Evolutionary conservation across 2,113 vertebrate species (phyloP).

Genomic region (Speoplatyrhinus poulsoni): DNA sequence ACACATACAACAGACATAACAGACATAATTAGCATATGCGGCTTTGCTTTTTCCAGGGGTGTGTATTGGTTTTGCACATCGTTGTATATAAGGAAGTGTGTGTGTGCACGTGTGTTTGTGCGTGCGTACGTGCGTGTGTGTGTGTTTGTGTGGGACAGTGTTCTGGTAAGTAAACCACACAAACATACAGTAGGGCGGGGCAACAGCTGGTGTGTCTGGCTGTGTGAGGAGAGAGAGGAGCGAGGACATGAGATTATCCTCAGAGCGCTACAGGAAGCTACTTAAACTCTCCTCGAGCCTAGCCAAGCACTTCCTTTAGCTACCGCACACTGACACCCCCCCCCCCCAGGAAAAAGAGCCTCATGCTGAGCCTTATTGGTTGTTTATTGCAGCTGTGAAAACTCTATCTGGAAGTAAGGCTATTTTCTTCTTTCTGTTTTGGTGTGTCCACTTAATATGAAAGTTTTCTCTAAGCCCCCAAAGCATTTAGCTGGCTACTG

Average conservation of each 20-base stretch:
- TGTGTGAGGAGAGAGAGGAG: slow-evolving; percentile 29
- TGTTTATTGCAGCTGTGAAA: slow-evolving; percentile 20
- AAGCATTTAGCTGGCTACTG: background rate
- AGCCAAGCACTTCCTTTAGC: slow-evolving; percentile 59
- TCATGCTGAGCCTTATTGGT: slow-evolving; percentile 31
- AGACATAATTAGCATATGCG: background rate
- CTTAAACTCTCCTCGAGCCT: slow-evolving; percentile 63
- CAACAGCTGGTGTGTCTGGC: slow-evolving; percentile 59
- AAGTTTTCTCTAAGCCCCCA: background rate
- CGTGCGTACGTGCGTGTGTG: no score
- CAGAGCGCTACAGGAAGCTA: slow-evolving; percentile 58
- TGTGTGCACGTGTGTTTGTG: no score
- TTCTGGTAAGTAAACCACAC: slow-evolving; percentile 1
- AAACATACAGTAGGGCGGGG: slow-evolving; percentile 10
- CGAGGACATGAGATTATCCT: slow-evolving; percentile 49
- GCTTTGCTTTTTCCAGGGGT: background rate
- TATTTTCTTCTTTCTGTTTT: background rate
- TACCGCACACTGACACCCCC: slow-evolving; percentile 18
- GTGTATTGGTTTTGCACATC: background rate
- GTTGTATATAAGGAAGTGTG: background rate
- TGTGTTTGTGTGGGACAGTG: slow-evolving; percentile 17
- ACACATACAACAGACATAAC: background rate
- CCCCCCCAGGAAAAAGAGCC: slow-evolving; percentile 21
- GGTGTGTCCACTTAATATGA: background rate
- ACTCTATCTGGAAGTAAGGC: background rate